Evolutionary conservation across 2,113 vertebrate genomes (phyloP).

Genomic region (Pipra filicauda): DNA sequence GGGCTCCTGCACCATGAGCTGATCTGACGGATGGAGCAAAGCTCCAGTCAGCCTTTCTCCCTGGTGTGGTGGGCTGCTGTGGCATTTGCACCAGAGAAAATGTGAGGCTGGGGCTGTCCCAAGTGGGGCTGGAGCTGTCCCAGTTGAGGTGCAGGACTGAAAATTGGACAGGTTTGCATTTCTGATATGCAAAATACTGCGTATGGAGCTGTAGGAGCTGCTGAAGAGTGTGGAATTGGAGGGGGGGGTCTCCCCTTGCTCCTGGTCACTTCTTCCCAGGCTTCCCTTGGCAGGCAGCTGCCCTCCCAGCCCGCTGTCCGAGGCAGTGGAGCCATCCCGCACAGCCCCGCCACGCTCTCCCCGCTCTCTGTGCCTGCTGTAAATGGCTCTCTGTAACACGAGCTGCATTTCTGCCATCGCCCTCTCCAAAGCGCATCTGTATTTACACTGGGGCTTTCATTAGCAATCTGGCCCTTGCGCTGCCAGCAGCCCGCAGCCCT

Average conservation of each 20-base stretch:
- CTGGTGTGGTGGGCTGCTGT: rapidly evolving
- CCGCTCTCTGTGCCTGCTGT: not conserved
- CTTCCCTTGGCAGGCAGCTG: not conserved
- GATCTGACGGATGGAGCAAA: not conserved
- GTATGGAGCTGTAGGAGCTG: not conserved
- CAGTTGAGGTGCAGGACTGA: rapidly evolving
- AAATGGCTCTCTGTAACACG: conserved; percentile 38
- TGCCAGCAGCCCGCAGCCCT: not conserved
- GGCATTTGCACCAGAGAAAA: too few relatives aligned
- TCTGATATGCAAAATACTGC: not conserved
- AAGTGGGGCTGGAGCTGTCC: not conserved
- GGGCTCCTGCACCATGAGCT: not conserved
- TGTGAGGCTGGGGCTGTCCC: not conserved
- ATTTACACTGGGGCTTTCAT: conserved; percentile 18
- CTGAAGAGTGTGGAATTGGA: not conserved
- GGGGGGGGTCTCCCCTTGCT: rapidly evolving
- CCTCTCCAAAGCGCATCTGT: conserved; percentile 2
- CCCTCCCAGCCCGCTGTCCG: not conserved
- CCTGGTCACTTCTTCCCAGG: not conserved
- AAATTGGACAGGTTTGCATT: not conserved
- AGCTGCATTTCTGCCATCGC: conserved; percentile 48
- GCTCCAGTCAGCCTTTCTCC: not conserved
- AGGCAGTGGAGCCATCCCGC: not conserved
- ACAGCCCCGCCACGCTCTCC: not conserved
- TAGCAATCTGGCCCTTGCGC: not conserved